Evolutionary conservation across 2,888 invertebrate species (phyloP), one percentile per base, ranked within the genome.

Genomic region (Baronia brevicornis): DNA sequence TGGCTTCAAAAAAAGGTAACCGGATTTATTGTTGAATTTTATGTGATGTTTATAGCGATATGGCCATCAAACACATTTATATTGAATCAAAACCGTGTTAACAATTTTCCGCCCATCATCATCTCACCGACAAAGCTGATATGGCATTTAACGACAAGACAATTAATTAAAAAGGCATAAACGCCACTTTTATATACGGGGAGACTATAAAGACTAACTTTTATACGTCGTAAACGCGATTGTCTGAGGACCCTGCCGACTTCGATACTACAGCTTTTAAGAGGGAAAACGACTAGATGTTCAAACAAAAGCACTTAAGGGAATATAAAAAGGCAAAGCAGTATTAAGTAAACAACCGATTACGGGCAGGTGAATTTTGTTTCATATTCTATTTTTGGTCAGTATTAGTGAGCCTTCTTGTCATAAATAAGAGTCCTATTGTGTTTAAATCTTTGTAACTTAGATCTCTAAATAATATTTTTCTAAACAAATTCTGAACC

Each of bases 151-250:
- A 82, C 72, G 78, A 64, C 68, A 63, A 50, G 64, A 77, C 80
- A 84, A 84, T 84, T 84, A 82, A 84, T 84, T 82, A 84, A 82
- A 84, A 82, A 78, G 62, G 60, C 65, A 77, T 84, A 82, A 84
- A 84, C 73, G 74, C 73, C 74, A 77, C 74, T 82, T 84, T 84
- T 84, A 84, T 80, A 74, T 67, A 73, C 73, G 59, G 58, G 69
- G 64, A 61, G 75, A 64, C 82, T 79, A 84, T 85, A 84, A 85
- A 84, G 80, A 74, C 79, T 84, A 80, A 80, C 79, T 85, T 84
- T 85, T 84, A 84, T 84, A 77, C 63, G 77, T 77, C 82, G 78
- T 85, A 85, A 85, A 84, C 67, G 75, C 72, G 80, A 84, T 84
- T 84, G 84, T 80, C 74, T 75, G 70, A 60, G 62, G 70, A 64